phyloP scores from a whole-genome alignment of 2,797 vertebrate species.

The Agapornis canus region DNA sequence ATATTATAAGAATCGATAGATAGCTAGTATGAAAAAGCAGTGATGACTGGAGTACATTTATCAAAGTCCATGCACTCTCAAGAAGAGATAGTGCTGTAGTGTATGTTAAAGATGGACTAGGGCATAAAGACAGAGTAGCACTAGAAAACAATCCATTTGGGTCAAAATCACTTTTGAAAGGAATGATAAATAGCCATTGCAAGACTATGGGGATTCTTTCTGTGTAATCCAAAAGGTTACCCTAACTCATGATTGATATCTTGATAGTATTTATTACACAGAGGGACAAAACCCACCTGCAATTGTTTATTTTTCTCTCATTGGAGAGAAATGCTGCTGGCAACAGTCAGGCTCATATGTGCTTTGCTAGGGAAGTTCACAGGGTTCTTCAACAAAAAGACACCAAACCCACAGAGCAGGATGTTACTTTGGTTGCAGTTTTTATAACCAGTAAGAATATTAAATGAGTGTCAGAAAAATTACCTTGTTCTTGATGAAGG shows the following conservation, averaged over 20 bases:
- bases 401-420: not conserved
- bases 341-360: not conserved
- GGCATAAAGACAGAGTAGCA: slow-evolving; percentile 40
- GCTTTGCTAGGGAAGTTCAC: not conserved
- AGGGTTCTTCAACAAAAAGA: not conserved
- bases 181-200: slow-evolving; percentile 19
- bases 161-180: slow-evolving; percentile 36
- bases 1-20: slow-evolving; percentile 36
- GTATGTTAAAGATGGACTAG: slow-evolving; percentile 11
- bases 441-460: not conserved
- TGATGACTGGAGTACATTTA: slow-evolving; percentile 34
- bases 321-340: not conserved
- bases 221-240: not conserved
- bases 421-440: not conserved
- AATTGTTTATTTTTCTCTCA: not conserved
- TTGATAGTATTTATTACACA: slow-evolving; percentile 1
- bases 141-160: slow-evolving; percentile 22
- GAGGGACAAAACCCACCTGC: not conserved
- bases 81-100: not conserved
- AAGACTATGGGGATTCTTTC: not conserved
- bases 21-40: not conserved
- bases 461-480: not conserved
- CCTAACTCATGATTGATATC: not conserved
- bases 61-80: slow-evolving; percentile 9
- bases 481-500: not conserved